A percentile compares a stretch with the other conserved stretches of the same genome.
Evolutionary conservation across 2,888 invertebrate species (phyloP).

Genomic region (Cyclophora punctaria): DNA sequence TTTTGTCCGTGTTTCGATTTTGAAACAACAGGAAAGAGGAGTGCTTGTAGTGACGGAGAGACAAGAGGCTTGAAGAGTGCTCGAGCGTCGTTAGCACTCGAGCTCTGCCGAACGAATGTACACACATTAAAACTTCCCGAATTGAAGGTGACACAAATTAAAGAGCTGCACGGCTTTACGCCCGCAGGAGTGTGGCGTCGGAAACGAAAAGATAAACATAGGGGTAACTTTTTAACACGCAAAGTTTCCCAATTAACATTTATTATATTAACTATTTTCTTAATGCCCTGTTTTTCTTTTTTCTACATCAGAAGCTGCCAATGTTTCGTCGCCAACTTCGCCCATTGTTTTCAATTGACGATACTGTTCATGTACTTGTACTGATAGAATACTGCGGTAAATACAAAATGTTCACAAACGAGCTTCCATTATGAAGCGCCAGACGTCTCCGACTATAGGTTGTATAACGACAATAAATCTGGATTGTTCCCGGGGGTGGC

Average conservation of each 20-base stretch:
- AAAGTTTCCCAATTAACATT: not conserved
- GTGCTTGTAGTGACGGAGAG: conserved; percentile 45
- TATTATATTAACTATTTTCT: not conserved
- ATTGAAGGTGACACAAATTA: conserved; percentile 59
- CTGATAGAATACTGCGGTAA: conserved; percentile 9
- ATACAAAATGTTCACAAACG: conserved; percentile 39
- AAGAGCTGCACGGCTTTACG: conserved; percentile 37
- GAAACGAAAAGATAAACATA: conserved; percentile 25
- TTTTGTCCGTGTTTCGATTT: conserved; percentile 50
- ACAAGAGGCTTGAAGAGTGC: conserved; percentile 52
- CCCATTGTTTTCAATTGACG: no score
- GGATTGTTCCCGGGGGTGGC: conserved; percentile 52
- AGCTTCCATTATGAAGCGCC: conserved; percentile 46
- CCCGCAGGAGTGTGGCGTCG: conserved; percentile 28
- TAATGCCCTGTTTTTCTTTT: conserved; percentile 20
- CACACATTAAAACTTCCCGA: conserved; percentile 68
- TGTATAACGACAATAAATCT: conserved; percentile 58
- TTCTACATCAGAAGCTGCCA: conserved; percentile 36
- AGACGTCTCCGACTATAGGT: conserved; percentile 40
- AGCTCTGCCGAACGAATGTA: conserved; percentile 51
- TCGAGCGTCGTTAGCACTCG: conserved; percentile 51
- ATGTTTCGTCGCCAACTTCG: conserved; percentile 6
- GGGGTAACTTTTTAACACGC: conserved; percentile 14
- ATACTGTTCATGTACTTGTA: conserved; percentile 23
- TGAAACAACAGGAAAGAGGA: conserved; percentile 59